These are phyloP conservation scores for Camarhynchus parvulus DNA, from an alignment of 2,113 vertebrate species.

Conservation along the genomic window DNA sequence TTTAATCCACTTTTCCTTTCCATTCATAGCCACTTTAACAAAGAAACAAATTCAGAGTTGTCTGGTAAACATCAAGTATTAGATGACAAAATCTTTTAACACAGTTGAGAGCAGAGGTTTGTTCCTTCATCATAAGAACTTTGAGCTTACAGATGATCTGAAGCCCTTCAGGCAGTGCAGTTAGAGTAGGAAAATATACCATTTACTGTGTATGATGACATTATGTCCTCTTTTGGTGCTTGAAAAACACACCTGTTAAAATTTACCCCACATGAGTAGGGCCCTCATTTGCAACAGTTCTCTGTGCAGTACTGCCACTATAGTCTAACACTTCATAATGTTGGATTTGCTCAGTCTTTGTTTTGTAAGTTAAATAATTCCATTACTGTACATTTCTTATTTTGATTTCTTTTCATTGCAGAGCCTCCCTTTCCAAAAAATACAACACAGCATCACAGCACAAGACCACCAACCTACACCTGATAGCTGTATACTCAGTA, in stretches of 20 bases:
- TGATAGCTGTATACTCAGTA: constrained; percentile 97
- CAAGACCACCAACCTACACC: constrained; percentile 99
- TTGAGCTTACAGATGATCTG: background rate
- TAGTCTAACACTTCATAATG: background rate
- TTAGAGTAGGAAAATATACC: background rate
- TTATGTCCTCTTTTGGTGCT: background rate
- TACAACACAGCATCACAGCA: constrained; percentile 96
- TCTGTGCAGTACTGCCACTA: background rate
- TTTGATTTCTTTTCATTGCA: constrained; percentile 64
- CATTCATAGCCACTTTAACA: background rate
- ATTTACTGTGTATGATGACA: background rate
- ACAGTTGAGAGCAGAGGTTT: background rate
- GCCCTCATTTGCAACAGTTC: background rate
- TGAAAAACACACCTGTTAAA: background rate
- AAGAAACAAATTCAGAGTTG: background rate
- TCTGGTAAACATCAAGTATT: background rate
- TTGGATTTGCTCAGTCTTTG: background rate
- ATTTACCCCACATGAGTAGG: background rate
- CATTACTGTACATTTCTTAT: background rate
- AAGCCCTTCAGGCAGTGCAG: background rate
- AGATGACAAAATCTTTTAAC: background rate
- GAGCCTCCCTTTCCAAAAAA: constrained; percentile 98
- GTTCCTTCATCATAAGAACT: background rate
- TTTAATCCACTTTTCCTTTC: background rate
- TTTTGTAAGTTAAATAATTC: background rate